Percentiles rank a stretch among this genome's conserved stretches.
Conservation (phyloP, 2,113 vertebrate species). For the Eurystomus gularis region DNA sequence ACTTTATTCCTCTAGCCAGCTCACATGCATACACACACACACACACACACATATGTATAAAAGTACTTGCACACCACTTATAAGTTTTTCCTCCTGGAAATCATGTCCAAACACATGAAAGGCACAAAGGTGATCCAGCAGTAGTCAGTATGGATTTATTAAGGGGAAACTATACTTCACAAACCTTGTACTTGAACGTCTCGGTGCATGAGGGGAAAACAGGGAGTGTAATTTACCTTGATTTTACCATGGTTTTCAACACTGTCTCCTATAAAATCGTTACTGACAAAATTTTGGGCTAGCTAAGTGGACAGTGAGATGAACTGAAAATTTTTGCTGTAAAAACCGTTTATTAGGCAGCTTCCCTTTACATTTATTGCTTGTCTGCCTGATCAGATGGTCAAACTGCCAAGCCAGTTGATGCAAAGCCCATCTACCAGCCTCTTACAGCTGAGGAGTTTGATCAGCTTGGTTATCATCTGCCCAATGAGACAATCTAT, state of each 20-base stretch:
- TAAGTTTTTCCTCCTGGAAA: not conserved
- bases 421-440: not conserved
- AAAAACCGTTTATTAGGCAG: not conserved
- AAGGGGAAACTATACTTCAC: not conserved
- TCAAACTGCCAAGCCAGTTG: not conserved
- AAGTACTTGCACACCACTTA: not conserved
- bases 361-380: not conserved
- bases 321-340: not conserved
- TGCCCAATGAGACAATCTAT: too few relatives aligned
- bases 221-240: not conserved
- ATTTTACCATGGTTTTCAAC: not conserved
- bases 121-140: not conserved
- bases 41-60: not conserved
- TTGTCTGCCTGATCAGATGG: not conserved
- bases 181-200: not conserved
- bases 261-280: not conserved
- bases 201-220: not conserved
- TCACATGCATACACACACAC: fast-evolving
- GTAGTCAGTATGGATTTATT: not conserved
- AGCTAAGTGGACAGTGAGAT: not conserved
- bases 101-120: not conserved
- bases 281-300: not conserved
- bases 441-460: not conserved
- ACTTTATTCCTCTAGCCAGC: not conserved
- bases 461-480: not conserved